A percentile compares a stretch with the other conserved stretches of the same genome.
phyloP scores from a whole-genome alignment of 2,113 vertebrate genomes.

The Menidia beryllina region DNA sequence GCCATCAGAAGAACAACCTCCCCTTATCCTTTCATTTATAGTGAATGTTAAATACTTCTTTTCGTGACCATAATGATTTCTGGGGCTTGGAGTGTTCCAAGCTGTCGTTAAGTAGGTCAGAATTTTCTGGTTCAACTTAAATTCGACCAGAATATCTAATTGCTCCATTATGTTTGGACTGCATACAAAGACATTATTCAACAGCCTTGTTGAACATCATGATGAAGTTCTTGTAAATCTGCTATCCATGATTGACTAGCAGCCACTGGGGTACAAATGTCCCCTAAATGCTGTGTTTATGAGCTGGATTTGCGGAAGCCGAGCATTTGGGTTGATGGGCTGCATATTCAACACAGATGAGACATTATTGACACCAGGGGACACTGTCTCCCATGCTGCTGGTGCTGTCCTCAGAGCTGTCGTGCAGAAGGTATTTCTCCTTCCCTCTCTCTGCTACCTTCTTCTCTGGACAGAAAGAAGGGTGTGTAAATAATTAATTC shows the following conservation, averaged over 20 bases:
- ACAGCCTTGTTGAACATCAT: constrained; percentile 44
- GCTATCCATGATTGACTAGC: constrained; percentile 41
- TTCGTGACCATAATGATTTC: constrained; percentile 47
- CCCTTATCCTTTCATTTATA: constrained; percentile 19
- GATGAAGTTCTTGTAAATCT: constrained; percentile 33
- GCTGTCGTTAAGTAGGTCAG: constrained; percentile 51
- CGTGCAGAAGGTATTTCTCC: constrained; percentile 24
- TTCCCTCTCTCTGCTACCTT: constrained; percentile 17
- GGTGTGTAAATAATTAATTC: background rate
- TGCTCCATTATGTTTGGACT: constrained; percentile 66
- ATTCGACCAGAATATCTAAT: constrained; percentile 37
- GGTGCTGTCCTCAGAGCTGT: constrained; percentile 39
- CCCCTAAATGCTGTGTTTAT: constrained; percentile 47
- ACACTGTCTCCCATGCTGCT: constrained; percentile 79
- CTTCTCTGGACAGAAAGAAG: background rate
- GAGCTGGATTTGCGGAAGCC: constrained; percentile 29
- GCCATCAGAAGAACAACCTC: constrained; percentile 29
- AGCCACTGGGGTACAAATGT: constrained; percentile 37
- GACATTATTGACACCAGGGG: constrained; percentile 78
- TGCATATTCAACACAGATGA: constrained; percentile 55
- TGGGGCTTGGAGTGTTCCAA: constrained; percentile 38
- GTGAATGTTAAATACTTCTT: constrained; percentile 52
- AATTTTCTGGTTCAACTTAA: constrained; percentile 42
- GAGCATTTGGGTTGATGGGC: constrained; percentile 33
- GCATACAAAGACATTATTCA: constrained; percentile 63